Evolutionary conservation across 2,888 invertebrate genomes (phyloP).

Genomic region (Graphium colonna): DNA sequence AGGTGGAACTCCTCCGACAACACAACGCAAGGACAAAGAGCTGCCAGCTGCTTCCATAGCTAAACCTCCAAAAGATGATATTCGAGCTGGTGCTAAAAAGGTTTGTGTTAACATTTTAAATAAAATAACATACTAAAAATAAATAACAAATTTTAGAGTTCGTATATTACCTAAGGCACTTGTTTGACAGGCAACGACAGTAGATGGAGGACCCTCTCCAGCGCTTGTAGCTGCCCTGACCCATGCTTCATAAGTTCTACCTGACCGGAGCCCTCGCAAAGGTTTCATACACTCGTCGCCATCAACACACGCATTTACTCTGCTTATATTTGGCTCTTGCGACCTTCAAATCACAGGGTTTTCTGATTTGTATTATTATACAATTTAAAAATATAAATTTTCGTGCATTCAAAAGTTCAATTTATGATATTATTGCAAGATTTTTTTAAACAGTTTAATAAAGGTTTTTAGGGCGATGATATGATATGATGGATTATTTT

Average conservation of each 20-base stretch:
- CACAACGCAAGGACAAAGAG: slow-evolving; percentile 84
- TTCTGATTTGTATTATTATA: too few relatives aligned
- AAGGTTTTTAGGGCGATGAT: too few relatives aligned
- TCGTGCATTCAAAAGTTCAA: too few relatives aligned
- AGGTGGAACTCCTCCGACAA: slow-evolving; percentile 87
- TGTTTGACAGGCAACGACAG: slow-evolving; percentile 68
- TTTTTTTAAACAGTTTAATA: too few relatives aligned
- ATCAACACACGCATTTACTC: slow-evolving; percentile 62
- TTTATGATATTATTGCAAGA: too few relatives aligned
- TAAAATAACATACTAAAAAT: not conserved
- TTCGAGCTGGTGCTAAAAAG: slow-evolving; percentile 87
- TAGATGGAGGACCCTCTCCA: slow-evolving; percentile 82
- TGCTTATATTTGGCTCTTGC: slow-evolving; percentile 64
- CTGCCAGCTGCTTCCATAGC: slow-evolving; percentile 85
- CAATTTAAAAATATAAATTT: too few relatives aligned
- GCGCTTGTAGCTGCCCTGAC: slow-evolving; percentile 89
- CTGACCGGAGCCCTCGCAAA: slow-evolving; percentile 83
- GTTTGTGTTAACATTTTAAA: not conserved
- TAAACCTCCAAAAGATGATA: slow-evolving; percentile 90
- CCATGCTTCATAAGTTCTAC: slow-evolving; percentile 91
- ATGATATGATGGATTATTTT: too few relatives aligned
- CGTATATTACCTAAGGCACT: slow-evolving; percentile 63
- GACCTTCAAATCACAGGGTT: slow-evolving; percentile 54
- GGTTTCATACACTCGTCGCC: slow-evolving; percentile 78
- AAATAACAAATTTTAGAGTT: too few relatives aligned